Conservation (phyloP, 1,140 invertebrate species). For the Heliothis virescens region DNA sequence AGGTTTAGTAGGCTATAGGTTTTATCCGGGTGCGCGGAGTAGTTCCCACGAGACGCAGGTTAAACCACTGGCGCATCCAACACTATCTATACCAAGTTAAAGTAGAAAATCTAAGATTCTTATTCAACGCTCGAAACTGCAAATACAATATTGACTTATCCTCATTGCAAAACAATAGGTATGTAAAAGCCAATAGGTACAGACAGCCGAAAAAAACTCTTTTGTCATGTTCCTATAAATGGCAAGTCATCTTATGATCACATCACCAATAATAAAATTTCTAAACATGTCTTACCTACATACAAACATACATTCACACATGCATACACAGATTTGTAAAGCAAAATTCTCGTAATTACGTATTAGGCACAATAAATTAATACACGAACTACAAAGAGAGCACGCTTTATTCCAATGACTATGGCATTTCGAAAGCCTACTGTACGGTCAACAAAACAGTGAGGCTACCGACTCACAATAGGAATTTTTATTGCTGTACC, state of each 20-base stretch:
- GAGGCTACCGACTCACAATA: slow-evolving; percentile 56
- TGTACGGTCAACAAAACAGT: slow-evolving; percentile 55
- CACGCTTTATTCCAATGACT: slow-evolving; percentile 56
- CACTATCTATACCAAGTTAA: no score
- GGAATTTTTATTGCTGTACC: slow-evolving; percentile 55
- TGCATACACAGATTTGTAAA: neutral
- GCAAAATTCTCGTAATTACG: slow-evolving; percentile 7
- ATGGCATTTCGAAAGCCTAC: slow-evolving; percentile 47
- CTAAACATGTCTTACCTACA: neutral
- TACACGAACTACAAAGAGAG: slow-evolving; percentile 17
- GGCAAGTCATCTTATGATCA: neutral
- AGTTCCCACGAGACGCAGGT: no score
- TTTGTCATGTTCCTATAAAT: neutral
- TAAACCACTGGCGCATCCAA: no score
- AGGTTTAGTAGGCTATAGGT: no score
- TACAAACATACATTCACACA: neutral
- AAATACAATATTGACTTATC: no score
- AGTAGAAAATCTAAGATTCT: no score
- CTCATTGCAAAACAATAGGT: no score
- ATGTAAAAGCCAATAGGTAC: no score
- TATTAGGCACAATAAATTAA: slow-evolving; percentile 5
- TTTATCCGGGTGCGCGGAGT: no score
- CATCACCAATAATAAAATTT: neutral
- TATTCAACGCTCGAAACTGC: no score
- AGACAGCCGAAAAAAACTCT: no score